These are phyloP conservation scores for Galerucella calmariensis DNA, from an alignment of 2,888 invertebrate species.

Conservation along the genomic window DNA sequence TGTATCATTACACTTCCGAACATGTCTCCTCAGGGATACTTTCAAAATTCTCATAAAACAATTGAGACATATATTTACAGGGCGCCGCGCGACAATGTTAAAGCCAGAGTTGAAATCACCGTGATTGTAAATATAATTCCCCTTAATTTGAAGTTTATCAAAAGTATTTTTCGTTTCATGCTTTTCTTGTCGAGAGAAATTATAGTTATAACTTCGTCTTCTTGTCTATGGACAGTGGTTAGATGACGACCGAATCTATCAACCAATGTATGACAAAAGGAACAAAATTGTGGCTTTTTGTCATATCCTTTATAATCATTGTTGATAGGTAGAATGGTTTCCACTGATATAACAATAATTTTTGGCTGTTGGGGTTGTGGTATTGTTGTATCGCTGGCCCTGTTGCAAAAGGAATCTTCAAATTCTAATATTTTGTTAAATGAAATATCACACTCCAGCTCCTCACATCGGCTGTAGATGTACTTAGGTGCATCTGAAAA, in stretches of 20 bases:
- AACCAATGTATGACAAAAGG: slow-evolving; percentile 13
- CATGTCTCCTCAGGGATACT: slow-evolving; percentile 20
- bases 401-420: background rate
- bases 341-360: slow-evolving; percentile 14
- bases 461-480: background rate
- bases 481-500: background rate
- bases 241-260: slow-evolving; percentile 22
- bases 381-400: background rate
- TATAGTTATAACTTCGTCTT: slow-evolving; percentile 10
- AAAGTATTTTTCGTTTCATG: background rate
- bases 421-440: background rate
- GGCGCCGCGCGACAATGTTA: slow-evolving; percentile 17
- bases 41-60: slow-evolving; percentile 17
- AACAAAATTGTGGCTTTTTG: slow-evolving; percentile 10
- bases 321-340: background rate
- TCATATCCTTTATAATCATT: background rate
- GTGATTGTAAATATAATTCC: slow-evolving; percentile 16
- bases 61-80: slow-evolving; percentile 19
- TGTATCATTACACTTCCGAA: slow-evolving; percentile 6
- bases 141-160: slow-evolving; percentile 11
- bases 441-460: background rate
- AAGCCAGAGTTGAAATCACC: background rate
- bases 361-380: background rate
- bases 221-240: slow-evolving; percentile 9
- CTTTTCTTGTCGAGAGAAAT: slow-evolving; percentile 15